These are phyloP conservation scores for Noctua fimbriata DNA, from an alignment of 2,888 invertebrate species.

Conservation along the genomic window DNA sequence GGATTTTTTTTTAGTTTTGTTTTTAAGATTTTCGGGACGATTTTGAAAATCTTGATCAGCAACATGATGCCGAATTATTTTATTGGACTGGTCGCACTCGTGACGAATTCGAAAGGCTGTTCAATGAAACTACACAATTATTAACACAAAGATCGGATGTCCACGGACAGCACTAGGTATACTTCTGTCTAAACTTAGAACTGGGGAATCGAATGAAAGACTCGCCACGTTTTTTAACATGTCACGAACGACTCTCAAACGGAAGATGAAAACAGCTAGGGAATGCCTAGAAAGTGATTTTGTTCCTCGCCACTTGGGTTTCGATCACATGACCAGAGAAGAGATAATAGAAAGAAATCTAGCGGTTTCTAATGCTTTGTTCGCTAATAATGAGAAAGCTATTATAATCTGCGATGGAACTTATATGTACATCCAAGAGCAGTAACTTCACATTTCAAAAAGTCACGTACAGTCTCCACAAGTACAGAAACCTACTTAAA, in stretches of 20 bases:
- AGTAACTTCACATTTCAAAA: conserved; percentile 10
- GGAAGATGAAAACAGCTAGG: conserved; percentile 6
- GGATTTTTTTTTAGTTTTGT: too few relatives aligned
- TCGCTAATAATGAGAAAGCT: not conserved
- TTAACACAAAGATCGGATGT: conserved; percentile 1
- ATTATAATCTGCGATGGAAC: conserved; percentile 1
- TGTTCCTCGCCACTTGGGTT: conserved; percentile 9
- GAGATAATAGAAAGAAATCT: conserved; percentile 4
- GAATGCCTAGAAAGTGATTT: conserved; percentile 11
- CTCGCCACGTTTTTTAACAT: conserved; percentile 8
- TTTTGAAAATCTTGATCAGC: conserved; percentile 2
- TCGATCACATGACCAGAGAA: conserved; percentile 5
- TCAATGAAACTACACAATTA: conserved; percentile 7
- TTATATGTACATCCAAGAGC: conserved; percentile 9
- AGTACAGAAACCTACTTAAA: conserved; percentile 27
- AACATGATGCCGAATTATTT: conserved; percentile 8
- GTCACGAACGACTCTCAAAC: not conserved
- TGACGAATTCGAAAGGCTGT: conserved; percentile 9
- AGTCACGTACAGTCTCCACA: conserved; percentile 30
- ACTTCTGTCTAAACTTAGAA: conserved; percentile 7
- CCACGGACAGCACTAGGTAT: conserved; percentile 7
- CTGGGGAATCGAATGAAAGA: not conserved
- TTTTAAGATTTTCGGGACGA: too few relatives aligned
- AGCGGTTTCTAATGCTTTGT: conserved; percentile 1
- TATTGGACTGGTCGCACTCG: conserved; percentile 8